Base-by-base conservation (phyloP, 2,797 vertebrate genomes). In the Typhlichthys eigenmanni region DNA sequence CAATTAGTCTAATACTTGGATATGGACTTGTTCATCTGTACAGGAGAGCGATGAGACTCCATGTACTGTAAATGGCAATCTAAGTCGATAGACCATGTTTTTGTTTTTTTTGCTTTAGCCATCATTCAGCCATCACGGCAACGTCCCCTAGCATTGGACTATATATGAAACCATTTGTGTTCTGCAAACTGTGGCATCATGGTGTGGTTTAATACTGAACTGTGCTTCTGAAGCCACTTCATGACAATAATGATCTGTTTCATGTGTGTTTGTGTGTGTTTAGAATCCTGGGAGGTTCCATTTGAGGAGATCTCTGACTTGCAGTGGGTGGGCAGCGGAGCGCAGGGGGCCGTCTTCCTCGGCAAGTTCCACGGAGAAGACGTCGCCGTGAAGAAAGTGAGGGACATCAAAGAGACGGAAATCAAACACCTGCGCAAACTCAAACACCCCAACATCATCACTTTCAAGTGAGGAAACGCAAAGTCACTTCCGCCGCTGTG, bases 281-380 rank as follows among this genome's bases (percentile, higher is more conserved):
- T 85, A 96, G 96, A 95, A 72, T 91, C 89, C 59, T 98, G 96
- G 96, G 96, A 98, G 81, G 95, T 98, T 58, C 96, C 96, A 0
- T 98, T 98, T 61, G 96, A 98, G 88, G 96, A 98, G 86, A 98
- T 98, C 89, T 95, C 96, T 9, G 96, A 98, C 88, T 92, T 98
- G 83, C 96, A 98, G 91, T 98, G 96, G 96, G 95, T 98, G 68
- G 96, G 96, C 89, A 97, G 96, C 0, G 96, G 96, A 45, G 96
- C 96, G 0, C 96, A 98, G 86, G 96, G 96, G 0, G 96, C 96
- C 0, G 96, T 98, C 66, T 98, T 98, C 90, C 93, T 98, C 64
- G 96, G 96, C 17, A 96, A 95, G 83, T 96, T 95, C 81, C 96
- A 96, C 0, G 96, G 95, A 5, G 96, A 98, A 72, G 96, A 98